A percentile compares a stretch with the other conserved stretches of the same genome.
phyloP scores from a whole-genome alignment of 2,888 invertebrate species.

The Dexiosoma caninum region DNA sequence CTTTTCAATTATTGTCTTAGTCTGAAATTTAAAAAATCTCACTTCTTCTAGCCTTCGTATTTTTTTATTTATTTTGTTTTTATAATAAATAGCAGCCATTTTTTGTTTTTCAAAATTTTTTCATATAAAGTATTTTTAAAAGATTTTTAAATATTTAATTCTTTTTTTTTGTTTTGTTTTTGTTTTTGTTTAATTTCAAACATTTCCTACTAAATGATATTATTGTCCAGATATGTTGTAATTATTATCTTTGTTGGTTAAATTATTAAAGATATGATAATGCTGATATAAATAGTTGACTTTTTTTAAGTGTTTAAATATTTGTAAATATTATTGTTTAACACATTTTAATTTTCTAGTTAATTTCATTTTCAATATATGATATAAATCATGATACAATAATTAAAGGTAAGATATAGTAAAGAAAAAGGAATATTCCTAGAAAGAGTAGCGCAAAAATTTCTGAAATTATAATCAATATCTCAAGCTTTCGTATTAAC shows the following conservation, averaged over 20 bases:
- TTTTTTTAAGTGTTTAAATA: constrained; percentile 22
- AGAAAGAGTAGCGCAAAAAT: too few species aligned
- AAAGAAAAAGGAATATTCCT: background rate
- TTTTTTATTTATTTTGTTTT: too few species aligned
- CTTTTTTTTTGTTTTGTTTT: constrained; percentile 43
- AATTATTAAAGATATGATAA: constrained; percentile 49
- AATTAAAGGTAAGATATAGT: constrained; percentile 1
- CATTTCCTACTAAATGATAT: constrained; percentile 51
- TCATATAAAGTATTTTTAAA: constrained; percentile 1
- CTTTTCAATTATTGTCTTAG: constrained; percentile 42
- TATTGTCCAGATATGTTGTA: constrained; percentile 57
- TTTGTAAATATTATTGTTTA: constrained; percentile 48
- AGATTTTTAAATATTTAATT: background rate
- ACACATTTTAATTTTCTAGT: constrained; percentile 59
- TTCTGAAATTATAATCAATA: too few species aligned
- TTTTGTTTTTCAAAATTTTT: constrained; percentile 8
- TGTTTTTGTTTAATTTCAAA: background rate
- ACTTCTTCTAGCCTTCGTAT: constrained; percentile 29
- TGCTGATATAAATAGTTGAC: constrained; percentile 63
- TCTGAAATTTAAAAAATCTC: constrained; percentile 42
- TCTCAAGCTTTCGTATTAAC: too few species aligned
- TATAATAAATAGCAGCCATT: constrained; percentile 62
- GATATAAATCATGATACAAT: background rate
- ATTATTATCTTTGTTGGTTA: constrained; percentile 12
- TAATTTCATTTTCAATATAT: constrained; percentile 57